These are phyloP conservation scores for Lipotes vexillifer DNA, from an alignment of 2,113 vertebrate species.

Conservation along the genomic window DNA sequence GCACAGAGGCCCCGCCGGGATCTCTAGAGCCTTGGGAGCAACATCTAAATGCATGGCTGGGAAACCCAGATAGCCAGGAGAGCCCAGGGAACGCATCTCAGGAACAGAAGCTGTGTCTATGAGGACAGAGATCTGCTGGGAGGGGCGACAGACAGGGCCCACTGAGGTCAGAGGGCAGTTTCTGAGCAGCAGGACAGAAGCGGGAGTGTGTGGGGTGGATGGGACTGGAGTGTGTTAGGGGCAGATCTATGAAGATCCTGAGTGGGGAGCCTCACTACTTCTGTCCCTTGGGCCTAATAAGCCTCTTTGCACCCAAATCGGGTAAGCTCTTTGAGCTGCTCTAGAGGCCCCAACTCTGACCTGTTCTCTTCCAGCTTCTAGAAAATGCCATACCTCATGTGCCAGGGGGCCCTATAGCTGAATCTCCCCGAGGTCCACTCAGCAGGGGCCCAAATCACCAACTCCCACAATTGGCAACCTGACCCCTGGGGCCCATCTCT, in stretches of 20 bases:
- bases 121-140: not conserved
- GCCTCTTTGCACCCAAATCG: not conserved
- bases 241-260: not conserved
- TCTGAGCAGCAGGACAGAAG: not conserved
- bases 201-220: not conserved
- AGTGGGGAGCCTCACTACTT: not conserved
- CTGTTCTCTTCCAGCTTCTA: not conserved
- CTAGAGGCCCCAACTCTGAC: not conserved
- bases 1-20: not conserved
- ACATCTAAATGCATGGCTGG: not conserved
- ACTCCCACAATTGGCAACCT: not conserved
- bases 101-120: not conserved
- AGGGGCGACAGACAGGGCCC: not conserved
- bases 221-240: not conserved
- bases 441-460: not conserved
- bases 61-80: constrained; percentile 11
- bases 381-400: not conserved
- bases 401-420: not conserved
- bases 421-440: not conserved
- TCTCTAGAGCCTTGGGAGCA: not conserved
- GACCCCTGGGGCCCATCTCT: not conserved
- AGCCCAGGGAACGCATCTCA: not conserved
- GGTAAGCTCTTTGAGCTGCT: not conserved
- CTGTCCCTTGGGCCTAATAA: not conserved
- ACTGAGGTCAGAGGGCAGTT: not conserved